Evolutionary conservation across 2,888 invertebrate species (phyloP).

Genomic region (Isoperla grammatica): DNA sequence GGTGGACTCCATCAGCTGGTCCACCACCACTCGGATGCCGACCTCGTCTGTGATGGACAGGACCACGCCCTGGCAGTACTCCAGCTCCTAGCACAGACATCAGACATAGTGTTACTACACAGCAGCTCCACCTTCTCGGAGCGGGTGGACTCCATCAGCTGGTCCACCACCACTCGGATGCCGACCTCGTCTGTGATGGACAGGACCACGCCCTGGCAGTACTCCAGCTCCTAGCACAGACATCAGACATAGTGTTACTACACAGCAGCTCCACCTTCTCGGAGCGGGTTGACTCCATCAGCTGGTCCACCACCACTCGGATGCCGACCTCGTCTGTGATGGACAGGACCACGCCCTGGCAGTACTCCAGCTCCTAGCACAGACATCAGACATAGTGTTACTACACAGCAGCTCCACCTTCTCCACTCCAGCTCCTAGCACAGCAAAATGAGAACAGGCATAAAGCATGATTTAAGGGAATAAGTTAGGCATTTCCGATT

Average conservation of each 20-base stretch:
- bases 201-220: constrained; percentile 88
- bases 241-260: too few species aligned
- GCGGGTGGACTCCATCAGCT: constrained; percentile 70
- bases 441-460: too few species aligned
- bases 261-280: constrained; percentile 60
- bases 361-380: constrained; percentile 79
- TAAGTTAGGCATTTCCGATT: too few species aligned
- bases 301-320: constrained; percentile 77
- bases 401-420: too few species aligned
- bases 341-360: constrained; percentile 87
- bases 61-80: constrained; percentile 89
- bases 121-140: constrained; percentile 59
- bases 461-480: too few species aligned
- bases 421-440: too few species aligned
- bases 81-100: constrained; percentile 71
- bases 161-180: constrained; percentile 80
- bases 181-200: constrained; percentile 87
- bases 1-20: constrained; percentile 74
- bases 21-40: constrained; percentile 82
- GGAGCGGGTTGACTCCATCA: constrained; percentile 69
- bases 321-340: constrained; percentile 85
- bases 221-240: constrained; percentile 74
- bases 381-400: too few species aligned
- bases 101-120: too few species aligned
- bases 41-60: constrained; percentile 84